These are phyloP conservation scores for Pogoniulus pusillus DNA, from an alignment of 2,797 vertebrate genomes.

Conservation along the genomic window DNA sequence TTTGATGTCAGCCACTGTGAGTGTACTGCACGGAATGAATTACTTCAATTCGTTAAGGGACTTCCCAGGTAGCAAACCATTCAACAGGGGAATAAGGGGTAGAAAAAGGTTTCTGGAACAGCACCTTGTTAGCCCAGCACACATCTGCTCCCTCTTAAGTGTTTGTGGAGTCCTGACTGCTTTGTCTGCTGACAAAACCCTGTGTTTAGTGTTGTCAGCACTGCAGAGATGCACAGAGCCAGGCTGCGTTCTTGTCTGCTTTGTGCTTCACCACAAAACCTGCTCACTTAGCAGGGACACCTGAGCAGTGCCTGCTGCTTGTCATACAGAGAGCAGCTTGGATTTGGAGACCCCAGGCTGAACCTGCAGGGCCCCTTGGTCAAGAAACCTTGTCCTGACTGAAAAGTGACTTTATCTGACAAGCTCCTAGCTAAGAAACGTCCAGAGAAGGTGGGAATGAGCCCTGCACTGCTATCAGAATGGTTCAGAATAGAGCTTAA, in stretches of 20 bases:
- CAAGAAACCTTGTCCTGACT: neutral
- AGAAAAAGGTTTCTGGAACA: neutral
- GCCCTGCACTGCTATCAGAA: neutral
- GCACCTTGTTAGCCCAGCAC: neutral
- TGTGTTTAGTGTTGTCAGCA: conserved; percentile 24
- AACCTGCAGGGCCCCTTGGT: neutral
- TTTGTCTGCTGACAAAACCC: conserved; percentile 20
- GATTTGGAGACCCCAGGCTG: neutral
- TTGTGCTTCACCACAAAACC: neutral
- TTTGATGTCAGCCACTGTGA: neutral
- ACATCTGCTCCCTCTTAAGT: neutral
- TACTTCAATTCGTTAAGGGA: neutral
- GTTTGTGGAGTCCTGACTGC: neutral
- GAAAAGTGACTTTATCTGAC: neutral
- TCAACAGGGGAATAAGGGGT: neutral
- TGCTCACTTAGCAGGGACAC: neutral
- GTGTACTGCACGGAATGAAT: neutral
- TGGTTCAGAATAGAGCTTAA: neutral
- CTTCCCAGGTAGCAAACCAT: conserved; percentile 8
- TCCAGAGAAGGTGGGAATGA: neutral
- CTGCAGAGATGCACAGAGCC: conserved; percentile 40
- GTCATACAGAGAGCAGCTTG: neutral
- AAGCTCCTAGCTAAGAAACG: neutral
- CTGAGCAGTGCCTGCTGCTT: neutral
- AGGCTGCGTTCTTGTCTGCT: neutral